Base-by-base conservation (phyloP, 2,888 invertebrate genomes). In the Operophtera brumata region DNA sequence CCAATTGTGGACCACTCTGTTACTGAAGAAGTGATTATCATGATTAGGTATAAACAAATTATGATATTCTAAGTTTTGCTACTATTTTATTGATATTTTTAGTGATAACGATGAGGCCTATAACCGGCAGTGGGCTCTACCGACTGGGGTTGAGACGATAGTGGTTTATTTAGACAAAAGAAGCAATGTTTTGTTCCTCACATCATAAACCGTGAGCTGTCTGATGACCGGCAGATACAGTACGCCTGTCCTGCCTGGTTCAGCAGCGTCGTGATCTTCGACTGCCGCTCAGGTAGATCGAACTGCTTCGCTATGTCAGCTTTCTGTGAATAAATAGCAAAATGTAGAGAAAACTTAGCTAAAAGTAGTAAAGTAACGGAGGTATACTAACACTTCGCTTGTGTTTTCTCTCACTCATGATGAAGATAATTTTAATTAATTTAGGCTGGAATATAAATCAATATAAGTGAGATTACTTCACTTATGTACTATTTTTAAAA, bases 181-280 rank as follows among this genome's bases (percentile, higher is more conserved):
- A 6, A 30, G 9, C 30, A 30, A 28, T 30, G 42, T 34, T 46
- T 53, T 34, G 32, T n/a, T 51, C 85, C 93, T 91, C 84, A 96
- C 96, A 99, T 99, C 99, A 99, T 99, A 84, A 99, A 99, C 44
- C 98, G 92, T 1, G 96, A 96, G 65, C 97, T 96, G 77, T 99
- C 98, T 0, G 97, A 96, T 6, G 97, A 96, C 39, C 98, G 92
- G 78, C 99, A 99, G 67, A 99, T 95, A 78, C 99, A 99, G 80
- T 99, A 99, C 0, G 96, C 96, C 85, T 96, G 96, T 6, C 96
- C 96, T 77, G 96, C 96, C 82, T 97, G 96, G 78, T 96, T 96
- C 44, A 97, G 85, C 51, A 97, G 90, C 2, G 96, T 94, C 9
- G 96, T 96, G 57, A 97, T 96, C 89, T 97, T 97, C 20, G 96